Evolutionary conservation across 2,113 vertebrate species (phyloP).

Genomic region (Ovis canadensis): DNA sequence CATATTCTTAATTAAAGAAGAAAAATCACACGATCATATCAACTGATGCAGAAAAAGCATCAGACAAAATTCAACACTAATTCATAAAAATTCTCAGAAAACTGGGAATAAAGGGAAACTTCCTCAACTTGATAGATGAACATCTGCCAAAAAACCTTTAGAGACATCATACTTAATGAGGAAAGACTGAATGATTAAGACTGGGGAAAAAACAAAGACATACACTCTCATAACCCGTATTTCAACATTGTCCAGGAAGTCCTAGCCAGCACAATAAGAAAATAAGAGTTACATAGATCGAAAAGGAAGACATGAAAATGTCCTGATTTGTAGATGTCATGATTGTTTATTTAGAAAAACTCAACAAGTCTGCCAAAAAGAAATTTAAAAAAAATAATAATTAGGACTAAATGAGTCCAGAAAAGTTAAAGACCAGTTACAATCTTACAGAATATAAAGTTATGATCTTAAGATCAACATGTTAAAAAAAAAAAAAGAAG

Average conservation of each 20-base stretch:
- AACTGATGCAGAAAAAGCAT: neutral
- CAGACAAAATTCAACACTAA: neutral
- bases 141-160: neutral
- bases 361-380: neutral
- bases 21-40: neutral
- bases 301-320: neutral
- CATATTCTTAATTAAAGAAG: neutral
- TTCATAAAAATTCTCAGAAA: neutral
- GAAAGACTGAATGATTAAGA: neutral
- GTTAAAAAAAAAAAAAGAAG: neutral
- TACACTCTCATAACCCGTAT: neutral
- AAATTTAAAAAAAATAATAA: neutral
- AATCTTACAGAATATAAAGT: neutral
- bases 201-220: neutral
- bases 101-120: neutral
- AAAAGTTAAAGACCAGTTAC: neutral
- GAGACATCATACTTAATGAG: neutral
- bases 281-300: neutral
- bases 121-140: neutral
- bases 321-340: neutral
- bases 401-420: neutral
- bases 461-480: neutral
- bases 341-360: neutral
- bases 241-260: neutral
- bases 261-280: neutral